Evolutionary conservation across 2,888 invertebrate species (phyloP).

Genomic region (Isoperla grammatica): DNA sequence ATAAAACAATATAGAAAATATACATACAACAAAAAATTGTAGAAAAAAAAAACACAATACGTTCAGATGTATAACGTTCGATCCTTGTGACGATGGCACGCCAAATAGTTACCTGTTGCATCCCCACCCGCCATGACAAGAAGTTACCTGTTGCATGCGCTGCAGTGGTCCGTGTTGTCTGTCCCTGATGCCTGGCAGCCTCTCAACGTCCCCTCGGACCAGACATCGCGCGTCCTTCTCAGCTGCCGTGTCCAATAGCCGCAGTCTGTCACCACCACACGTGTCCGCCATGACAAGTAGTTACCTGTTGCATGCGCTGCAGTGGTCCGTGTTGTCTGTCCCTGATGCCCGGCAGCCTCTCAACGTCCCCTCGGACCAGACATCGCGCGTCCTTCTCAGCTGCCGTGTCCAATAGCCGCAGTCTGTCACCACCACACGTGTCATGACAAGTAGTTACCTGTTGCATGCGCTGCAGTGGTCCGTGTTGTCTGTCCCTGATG

Average conservation of each 20-base stretch:
- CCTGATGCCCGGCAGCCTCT: conserved; percentile 62
- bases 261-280: too few species aligned
- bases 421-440: too few species aligned
- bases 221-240: conserved; percentile 73
- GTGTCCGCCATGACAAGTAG: too few species aligned
- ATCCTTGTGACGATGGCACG: too few species aligned
- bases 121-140: too few species aligned
- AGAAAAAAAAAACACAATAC: too few species aligned
- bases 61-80: too few species aligned
- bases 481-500: conserved; percentile 41
- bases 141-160: conserved; percentile 86
- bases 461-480: conserved; percentile 76
- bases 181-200: conserved; percentile 58
- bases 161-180: conserved; percentile 51
- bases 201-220: conserved; percentile 76
- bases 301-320: conserved; percentile 84
- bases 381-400: conserved; percentile 76
- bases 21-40: too few species aligned
- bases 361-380: conserved; percentile 75
- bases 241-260: conserved; percentile 79
- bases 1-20: too few species aligned
- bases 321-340: conserved; percentile 44
- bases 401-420: conserved; percentile 76
- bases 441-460: too few species aligned
- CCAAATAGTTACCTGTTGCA: too few species aligned